These are phyloP conservation scores for Miichthys miiuy DNA, from an alignment of 2,797 vertebrate genomes.

Conservation along the genomic window DNA sequence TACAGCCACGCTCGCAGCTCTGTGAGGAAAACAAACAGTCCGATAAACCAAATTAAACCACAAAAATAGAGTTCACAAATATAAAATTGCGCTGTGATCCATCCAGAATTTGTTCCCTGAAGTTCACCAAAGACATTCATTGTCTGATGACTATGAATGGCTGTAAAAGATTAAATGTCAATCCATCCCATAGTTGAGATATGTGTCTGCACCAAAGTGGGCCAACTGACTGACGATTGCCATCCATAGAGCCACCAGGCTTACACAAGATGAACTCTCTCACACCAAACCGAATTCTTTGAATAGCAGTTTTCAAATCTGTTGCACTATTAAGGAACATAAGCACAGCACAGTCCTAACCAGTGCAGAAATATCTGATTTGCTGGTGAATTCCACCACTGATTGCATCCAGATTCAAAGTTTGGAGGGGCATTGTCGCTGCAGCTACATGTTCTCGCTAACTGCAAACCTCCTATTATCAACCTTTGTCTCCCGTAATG, in stretches of 20 bases:
- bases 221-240: not conserved
- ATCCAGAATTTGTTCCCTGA: too few relatives aligned
- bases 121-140: not conserved
- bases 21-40: not conserved
- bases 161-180: not conserved
- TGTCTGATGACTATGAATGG: not conserved
- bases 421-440: slow-evolving; percentile 39
- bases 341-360: not conserved
- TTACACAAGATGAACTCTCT: not conserved
- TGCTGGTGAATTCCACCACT: slow-evolving; percentile 38
- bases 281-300: not conserved
- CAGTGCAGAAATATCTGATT: slow-evolving; percentile 30
- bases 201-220: not conserved
- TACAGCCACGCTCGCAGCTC: not conserved
- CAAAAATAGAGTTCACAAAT: too few relatives aligned
- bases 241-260: not conserved
- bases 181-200: not conserved
- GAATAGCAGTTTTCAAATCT: slow-evolving; percentile 4
- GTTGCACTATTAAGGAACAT: slow-evolving; percentile 17
- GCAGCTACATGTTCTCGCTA: slow-evolving; percentile 51
- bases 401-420: slow-evolving; percentile 55
- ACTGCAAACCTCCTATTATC: slow-evolving; percentile 55
- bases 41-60: too few relatives aligned
- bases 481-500: slow-evolving; percentile 80
- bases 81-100: too few relatives aligned